phyloP scores from a whole-genome alignment of 2,797 vertebrate genomes.

The Cynopterus sphinx region DNA sequence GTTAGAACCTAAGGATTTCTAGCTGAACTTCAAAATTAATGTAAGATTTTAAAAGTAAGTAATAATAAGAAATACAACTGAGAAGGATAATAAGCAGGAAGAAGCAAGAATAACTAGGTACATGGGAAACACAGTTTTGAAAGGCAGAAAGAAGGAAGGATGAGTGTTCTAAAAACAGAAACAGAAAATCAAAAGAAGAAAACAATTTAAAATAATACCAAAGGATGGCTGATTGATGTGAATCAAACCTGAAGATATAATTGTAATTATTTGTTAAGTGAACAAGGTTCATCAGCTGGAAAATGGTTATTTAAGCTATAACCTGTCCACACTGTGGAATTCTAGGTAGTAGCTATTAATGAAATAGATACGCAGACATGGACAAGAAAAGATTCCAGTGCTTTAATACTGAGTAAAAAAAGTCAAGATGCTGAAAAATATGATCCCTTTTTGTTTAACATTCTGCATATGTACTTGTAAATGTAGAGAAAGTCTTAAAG shows the following conservation, averaged over 20 bases:
- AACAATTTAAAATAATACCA: neutral
- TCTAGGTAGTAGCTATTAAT: neutral
- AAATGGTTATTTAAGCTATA: neutral
- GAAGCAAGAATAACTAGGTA: neutral
- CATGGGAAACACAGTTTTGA: neutral
- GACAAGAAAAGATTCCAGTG: neutral
- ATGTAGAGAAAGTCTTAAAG: neutral
- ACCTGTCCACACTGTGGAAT: neutral
- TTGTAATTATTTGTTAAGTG: neutral
- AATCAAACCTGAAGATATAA: neutral
- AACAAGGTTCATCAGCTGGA: neutral
- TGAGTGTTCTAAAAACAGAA: neutral
- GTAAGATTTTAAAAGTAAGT: constrained; percentile 26
- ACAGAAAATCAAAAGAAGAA: neutral
- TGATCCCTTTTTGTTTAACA: neutral
- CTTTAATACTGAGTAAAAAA: neutral
- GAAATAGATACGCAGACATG: neutral
- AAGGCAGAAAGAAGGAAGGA: neutral
- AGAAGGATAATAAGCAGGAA: neutral
- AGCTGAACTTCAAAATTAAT: constrained; percentile 29
- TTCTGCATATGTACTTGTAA: neutral
- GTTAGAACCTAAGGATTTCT: neutral
- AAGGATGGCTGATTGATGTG: neutral
- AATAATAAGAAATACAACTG: neutral
- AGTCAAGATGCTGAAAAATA: neutral